Evolutionary conservation across 2,113 vertebrate species (phyloP).

Genomic region (Ctenodactylus gundi): DNA sequence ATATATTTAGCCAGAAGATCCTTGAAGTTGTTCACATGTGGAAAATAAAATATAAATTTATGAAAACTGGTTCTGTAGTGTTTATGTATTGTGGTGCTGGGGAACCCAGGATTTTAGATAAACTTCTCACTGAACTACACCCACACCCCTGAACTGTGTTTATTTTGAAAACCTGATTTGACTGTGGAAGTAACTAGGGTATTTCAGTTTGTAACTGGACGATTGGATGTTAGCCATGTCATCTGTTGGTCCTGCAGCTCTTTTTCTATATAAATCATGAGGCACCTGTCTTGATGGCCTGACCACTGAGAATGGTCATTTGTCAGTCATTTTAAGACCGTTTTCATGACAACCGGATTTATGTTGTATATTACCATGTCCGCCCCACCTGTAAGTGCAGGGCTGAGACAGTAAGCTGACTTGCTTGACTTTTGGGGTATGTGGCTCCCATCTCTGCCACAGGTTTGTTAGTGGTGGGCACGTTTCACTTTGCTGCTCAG

Average conservation of each 20-base stretch:
- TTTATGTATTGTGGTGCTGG: neutral
- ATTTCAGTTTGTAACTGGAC: neutral
- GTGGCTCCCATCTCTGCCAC: neutral
- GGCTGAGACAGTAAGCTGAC: neutral
- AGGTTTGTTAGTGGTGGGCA: neutral
- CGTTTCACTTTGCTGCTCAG: neutral
- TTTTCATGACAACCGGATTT: slow-evolving; percentile 14
- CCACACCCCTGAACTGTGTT: neutral
- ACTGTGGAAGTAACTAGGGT: neutral
- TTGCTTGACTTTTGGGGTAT: neutral
- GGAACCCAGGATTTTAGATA: neutral
- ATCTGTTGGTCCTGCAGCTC: neutral
- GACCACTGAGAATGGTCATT: neutral
- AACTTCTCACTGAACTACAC: too few species aligned
- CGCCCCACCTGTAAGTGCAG: neutral
- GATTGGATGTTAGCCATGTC: neutral
- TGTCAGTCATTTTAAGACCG: neutral
- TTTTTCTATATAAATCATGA: neutral
- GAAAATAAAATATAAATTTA: neutral
- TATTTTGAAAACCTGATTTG: slow-evolving; percentile 20
- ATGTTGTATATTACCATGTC: neutral
- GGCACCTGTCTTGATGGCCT: neutral
- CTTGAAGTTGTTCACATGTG: neutral
- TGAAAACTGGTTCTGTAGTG: neutral
- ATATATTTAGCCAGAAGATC: slow-evolving; percentile 2